phyloP scores from a whole-genome alignment of 2,113 vertebrate genomes.

The Amazona vittata region DNA sequence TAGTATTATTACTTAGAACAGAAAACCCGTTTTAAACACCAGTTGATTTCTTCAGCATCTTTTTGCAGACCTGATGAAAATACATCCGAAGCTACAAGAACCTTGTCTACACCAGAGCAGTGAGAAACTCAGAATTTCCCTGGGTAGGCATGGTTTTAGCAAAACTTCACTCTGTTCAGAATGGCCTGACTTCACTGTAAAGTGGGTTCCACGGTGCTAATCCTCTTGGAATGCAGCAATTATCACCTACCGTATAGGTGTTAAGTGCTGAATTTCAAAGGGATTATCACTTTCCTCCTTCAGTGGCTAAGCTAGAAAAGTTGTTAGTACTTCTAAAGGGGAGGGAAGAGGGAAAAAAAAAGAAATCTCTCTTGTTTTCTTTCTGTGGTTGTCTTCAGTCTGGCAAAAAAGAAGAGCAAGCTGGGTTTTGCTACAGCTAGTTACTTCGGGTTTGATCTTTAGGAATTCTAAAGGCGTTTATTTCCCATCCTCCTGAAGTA shows the following conservation, averaged over 20 bases:
- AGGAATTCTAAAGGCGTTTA: slow-evolving; percentile 5
- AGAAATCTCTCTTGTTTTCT: background rate
- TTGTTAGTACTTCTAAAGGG: slow-evolving; percentile 52
- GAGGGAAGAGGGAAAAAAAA: background rate
- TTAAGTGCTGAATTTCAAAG: slow-evolving; percentile 74
- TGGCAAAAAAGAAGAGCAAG: background rate
- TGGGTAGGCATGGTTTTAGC: slow-evolving; percentile 27
- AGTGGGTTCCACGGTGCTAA: slow-evolving; percentile 65
- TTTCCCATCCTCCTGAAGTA: background rate
- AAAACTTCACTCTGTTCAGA: slow-evolving; percentile 48
- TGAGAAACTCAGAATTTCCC: slow-evolving; percentile 23
- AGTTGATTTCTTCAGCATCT: background rate
- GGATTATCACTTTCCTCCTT: slow-evolving; percentile 70
- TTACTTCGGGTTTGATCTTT: background rate
- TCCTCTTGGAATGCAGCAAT: slow-evolving; percentile 72
- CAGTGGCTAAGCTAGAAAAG: slow-evolving; percentile 51
- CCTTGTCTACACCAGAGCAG: background rate
- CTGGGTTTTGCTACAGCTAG: slow-evolving; percentile 4
- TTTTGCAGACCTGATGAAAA: background rate
- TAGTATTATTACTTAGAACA: background rate
- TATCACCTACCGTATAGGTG: slow-evolving; percentile 72
- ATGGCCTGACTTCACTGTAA: slow-evolving; percentile 48
- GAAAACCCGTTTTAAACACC: background rate
- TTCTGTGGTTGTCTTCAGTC: background rate
- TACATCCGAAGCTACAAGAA: background rate